phyloP scores from a whole-genome alignment of 2,113 vertebrate species.

The Okapia johnstoni region DNA sequence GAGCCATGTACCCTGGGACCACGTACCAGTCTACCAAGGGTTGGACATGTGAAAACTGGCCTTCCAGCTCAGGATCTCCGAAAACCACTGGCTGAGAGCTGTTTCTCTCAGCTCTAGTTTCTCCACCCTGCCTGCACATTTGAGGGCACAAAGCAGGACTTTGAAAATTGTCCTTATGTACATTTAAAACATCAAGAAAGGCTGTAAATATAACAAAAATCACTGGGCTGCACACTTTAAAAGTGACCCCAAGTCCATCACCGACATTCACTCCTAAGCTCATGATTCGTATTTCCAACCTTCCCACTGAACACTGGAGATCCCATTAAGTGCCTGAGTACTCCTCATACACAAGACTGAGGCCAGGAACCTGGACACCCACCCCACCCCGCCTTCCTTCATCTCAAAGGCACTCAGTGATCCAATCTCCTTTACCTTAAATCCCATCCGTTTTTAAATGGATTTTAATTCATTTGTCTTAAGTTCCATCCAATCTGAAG shows the following conservation, averaged over 20 bases:
- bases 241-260: background rate
- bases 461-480: background rate
- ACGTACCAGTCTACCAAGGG: fast-evolving
- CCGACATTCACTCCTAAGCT: background rate
- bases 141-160: background rate
- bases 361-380: background rate
- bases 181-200: background rate
- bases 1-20: background rate
- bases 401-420: background rate
- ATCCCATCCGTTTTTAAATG: background rate
- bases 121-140: too few relatives aligned
- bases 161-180: background rate
- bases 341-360: background rate
- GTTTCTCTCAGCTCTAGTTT: background rate
- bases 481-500: background rate
- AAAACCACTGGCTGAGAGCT: background rate
- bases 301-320: background rate
- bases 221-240: background rate
- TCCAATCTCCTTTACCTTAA: background rate
- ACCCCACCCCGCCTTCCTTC: background rate
- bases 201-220: background rate
- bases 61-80: background rate
- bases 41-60: background rate
- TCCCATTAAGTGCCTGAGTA: background rate
- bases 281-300: background rate